Evolutionary conservation across 2,888 invertebrate genomes (phyloP).

Genomic region (Pollenia amentaria): DNA sequence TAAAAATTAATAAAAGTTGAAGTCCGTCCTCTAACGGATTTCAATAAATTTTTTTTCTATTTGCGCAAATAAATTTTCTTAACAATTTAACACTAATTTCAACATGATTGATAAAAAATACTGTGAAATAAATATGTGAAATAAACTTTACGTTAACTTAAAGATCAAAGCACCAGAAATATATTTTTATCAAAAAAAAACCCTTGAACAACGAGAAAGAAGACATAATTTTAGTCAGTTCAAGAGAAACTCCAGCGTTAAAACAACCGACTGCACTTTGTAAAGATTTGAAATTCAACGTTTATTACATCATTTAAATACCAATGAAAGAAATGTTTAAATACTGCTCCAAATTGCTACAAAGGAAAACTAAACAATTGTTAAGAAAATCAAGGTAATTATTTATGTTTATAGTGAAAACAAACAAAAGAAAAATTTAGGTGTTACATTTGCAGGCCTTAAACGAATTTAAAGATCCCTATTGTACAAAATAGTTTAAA

Average conservation of each 20-base stretch:
- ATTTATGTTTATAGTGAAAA: slow-evolving; percentile 36
- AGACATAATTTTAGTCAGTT: slow-evolving; percentile 31
- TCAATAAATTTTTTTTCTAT: not conserved
- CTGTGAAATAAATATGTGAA: slow-evolving; percentile 30
- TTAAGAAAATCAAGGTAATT: slow-evolving; percentile 57
- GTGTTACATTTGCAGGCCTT: not conserved
- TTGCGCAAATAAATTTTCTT: slow-evolving; percentile 2
- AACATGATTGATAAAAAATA: slow-evolving; percentile 41
- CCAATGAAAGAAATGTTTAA: slow-evolving; percentile 57
- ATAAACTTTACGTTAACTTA: not conserved
- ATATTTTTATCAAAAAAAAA: slow-evolving; percentile 11
- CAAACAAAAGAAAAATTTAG: slow-evolving; percentile 9
- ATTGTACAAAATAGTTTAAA: too few relatives aligned
- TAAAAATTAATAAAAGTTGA: too few relatives aligned
- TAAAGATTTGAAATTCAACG: slow-evolving; percentile 25
- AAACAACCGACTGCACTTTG: slow-evolving; percentile 19
- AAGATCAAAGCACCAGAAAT: slow-evolving; percentile 3
- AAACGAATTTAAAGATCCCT: slow-evolving; percentile 9
- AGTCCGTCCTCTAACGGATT: not conserved
- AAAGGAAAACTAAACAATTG: slow-evolving; percentile 41
- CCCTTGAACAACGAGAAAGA: not conserved
- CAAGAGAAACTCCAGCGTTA: slow-evolving; percentile 29
- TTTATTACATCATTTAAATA: slow-evolving; percentile 64
- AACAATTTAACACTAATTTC: slow-evolving; percentile 42
- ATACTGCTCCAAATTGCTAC: not conserved